Conservation (phyloP, 1,140 invertebrate genomes). For the Mizuhopecten yessoensis region DNA sequence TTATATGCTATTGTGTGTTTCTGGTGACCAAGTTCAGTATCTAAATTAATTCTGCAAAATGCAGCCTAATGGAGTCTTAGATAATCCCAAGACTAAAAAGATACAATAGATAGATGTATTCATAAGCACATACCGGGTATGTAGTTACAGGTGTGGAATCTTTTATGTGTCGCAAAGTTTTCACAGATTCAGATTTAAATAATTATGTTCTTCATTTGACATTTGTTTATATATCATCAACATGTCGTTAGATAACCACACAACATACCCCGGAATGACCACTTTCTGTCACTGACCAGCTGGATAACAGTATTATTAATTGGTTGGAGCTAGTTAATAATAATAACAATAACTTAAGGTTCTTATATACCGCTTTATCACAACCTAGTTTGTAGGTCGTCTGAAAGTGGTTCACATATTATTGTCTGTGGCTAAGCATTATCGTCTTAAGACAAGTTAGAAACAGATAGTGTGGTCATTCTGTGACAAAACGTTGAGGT, state of each 20-base stretch:
- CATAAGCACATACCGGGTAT: not conserved
- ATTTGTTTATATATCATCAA: not conserved
- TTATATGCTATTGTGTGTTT: not conserved
- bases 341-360: too few relatives aligned
- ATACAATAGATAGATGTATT: not conserved
- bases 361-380: too few relatives aligned
- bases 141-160: not conserved
- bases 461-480: too few relatives aligned
- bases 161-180: not conserved
- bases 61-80: not conserved
- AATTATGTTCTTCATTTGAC: not conserved
- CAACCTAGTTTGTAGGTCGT: too few relatives aligned
- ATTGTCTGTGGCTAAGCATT: too few relatives aligned
- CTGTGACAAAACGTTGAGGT: too few relatives aligned
- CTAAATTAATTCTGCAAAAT: not conserved
- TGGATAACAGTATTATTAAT: too few relatives aligned
- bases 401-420: too few relatives aligned
- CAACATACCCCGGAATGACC: not conserved
- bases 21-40: not conserved
- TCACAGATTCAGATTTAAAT: not conserved
- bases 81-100: not conserved
- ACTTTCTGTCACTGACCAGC: too few relatives aligned
- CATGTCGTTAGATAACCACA: not conserved
- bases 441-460: too few relatives aligned
- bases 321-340: too few relatives aligned